Evolutionary conservation across 2,797 vertebrate genomes (phyloP), one percentile per base, ranked within the genome.

Genomic region (Thalassophryne amazonica): DNA sequence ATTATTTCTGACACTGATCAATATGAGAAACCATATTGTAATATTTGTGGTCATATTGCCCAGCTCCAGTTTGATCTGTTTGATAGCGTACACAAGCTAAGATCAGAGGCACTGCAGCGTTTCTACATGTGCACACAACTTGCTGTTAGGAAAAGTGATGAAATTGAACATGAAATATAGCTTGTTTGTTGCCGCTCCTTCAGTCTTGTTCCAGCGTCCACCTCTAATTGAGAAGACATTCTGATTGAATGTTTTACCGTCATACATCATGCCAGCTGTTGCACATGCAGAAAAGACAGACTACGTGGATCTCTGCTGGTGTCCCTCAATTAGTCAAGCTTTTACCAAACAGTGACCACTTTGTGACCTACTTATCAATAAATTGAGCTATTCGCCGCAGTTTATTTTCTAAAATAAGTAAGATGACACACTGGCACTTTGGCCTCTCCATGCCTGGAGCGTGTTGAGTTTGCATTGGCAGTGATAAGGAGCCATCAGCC

Each of bases 251-350:
- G 78, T 90, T 91, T 88, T 88, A 70, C 69, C 67, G 56, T 84
- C 89, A 92, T 92, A 87, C 87, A 86, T 90, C 89, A 92, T 88
- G 64, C 76, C 8, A 20, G 35, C 67, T 74, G 73, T 66, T 62
- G 68, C 74, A 72, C 75, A 50, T 83, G 73, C 76, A 78, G 77
- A 69, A 77, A 71, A 77, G 62, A 76, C 67, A 66, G 71, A 80
- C 78, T 65, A 55, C 65, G 31, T 46, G 34, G 67, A 53, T 64
- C 72, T 65, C 69, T 21, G n/a, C 66, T 37, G 50, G 51, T 78
- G 69, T 78, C 81, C 72, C 57, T 76, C 69, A 69, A 30, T 69
- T 52, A 72, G 36, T 71, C 37, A 12, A 41, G n/a, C 17, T 24
- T 28, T 1, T 6, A 20, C 25, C 17, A 18, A 35, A 48, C 23